Conservation (phyloP, 2,113 vertebrate genomes). For the Camarhynchus parvulus region DNA sequence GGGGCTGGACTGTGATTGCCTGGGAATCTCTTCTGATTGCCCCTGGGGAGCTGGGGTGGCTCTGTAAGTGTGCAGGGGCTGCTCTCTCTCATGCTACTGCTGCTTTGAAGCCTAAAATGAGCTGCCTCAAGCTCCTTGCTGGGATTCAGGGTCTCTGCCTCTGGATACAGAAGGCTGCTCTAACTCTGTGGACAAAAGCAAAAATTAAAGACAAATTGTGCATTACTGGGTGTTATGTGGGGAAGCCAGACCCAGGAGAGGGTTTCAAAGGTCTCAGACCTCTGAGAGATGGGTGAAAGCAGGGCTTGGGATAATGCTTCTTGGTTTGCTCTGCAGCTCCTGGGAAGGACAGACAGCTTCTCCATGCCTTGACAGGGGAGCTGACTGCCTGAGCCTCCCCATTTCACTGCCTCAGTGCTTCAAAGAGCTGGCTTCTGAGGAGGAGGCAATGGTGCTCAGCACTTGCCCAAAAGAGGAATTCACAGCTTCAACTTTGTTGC, state of each 20-base stretch:
- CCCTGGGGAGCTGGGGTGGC: not conserved
- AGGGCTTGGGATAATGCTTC: not conserved
- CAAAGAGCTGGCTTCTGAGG: not conserved
- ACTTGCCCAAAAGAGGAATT: not conserved
- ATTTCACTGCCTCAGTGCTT: not conserved
- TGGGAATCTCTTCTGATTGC: not conserved
- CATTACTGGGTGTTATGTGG: not conserved
- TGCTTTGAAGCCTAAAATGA: not conserved
- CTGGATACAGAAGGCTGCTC: not conserved
- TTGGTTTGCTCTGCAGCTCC: not conserved
- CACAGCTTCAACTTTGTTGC: rapidly evolving
- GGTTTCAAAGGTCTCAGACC: not conserved
- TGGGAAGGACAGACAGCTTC: not conserved
- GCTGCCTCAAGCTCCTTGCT: not conserved
- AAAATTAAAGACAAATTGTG: not conserved
- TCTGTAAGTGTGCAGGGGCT: not conserved
- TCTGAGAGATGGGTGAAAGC: not conserved
- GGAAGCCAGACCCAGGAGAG: rapidly evolving
- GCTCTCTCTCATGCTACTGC: not conserved
- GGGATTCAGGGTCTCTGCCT: not conserved
- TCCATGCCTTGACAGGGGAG: rapidly evolving
- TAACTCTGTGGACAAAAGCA: not conserved
- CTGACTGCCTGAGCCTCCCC: rapidly evolving
- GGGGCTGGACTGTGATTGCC: not conserved
- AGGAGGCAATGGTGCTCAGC: rapidly evolving